These are phyloP conservation scores for Vimba vimba DNA, from an alignment of 2,113 vertebrate species.

Conservation along the genomic window DNA sequence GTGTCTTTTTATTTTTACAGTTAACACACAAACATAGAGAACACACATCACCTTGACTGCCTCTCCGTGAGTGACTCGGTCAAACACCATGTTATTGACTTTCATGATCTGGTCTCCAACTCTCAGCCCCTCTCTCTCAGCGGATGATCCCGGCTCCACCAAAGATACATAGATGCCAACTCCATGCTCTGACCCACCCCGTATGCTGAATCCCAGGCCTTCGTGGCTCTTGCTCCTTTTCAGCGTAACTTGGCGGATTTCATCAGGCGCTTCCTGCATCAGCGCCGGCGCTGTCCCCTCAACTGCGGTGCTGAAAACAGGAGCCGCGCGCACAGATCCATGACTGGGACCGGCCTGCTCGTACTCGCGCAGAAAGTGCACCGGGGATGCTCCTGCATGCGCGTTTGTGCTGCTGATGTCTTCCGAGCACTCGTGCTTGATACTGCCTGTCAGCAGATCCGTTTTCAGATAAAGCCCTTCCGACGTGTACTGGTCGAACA, in stretches of 20 bases:
- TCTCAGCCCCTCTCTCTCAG: conserved; percentile 87
- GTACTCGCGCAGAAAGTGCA: conserved; percentile 35
- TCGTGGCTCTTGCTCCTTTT: conserved; percentile 86
- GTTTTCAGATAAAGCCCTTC: conserved; percentile 87
- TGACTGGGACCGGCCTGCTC: conserved; percentile 46
- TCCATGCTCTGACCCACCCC: conserved; percentile 91
- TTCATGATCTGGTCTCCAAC: conserved; percentile 92
- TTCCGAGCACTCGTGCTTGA: conserved; percentile 54
- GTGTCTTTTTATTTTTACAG: not conserved
- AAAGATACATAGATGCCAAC: conserved; percentile 94
- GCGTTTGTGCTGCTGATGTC: conserved; percentile 51
- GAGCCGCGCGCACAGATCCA: conserved; percentile 22
- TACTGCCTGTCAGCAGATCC: conserved; percentile 60
- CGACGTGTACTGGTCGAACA: conserved; percentile 94
- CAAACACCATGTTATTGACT: conserved; percentile 86
- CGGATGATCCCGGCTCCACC: conserved; percentile 89
- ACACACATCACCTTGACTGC: conserved; percentile 86
- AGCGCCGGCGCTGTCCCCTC: conserved; percentile 63
- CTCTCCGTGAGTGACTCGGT: conserved; percentile 85
- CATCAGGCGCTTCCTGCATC: conserved; percentile 57
- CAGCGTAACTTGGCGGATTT: conserved; percentile 84
- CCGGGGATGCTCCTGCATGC: conserved; percentile 43
- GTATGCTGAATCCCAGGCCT: conserved; percentile 93
- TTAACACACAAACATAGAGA: not conserved
- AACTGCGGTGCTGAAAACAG: conserved; percentile 60